phyloP scores from a whole-genome alignment of 2,888 invertebrate genomes.

The Apamea epomidion region DNA sequence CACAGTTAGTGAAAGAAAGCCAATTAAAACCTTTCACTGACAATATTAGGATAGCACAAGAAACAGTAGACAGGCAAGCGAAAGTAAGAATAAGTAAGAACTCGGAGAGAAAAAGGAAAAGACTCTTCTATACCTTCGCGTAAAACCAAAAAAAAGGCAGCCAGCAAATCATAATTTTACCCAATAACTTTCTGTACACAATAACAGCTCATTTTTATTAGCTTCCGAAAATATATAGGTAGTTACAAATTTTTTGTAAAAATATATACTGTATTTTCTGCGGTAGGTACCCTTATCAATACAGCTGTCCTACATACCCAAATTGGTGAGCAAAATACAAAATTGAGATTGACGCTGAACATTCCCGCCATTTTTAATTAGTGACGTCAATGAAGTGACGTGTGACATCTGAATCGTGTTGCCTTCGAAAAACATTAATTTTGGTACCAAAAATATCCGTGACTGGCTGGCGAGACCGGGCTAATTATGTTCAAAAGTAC shows the following conservation, averaged over 20 bases:
- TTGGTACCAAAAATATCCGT: slow-evolving; percentile 20
- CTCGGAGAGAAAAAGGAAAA: too few species aligned
- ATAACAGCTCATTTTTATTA: neutral
- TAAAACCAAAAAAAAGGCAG: neutral
- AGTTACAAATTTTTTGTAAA: neutral
- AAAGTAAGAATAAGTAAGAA: too few species aligned
- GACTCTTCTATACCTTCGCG: neutral
- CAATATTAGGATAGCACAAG: too few species aligned
- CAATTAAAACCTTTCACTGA: too few species aligned
- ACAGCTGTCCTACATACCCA: slow-evolving; percentile 31
- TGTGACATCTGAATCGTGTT: slow-evolving; percentile 33
- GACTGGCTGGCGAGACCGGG: neutral
- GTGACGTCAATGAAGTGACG: slow-evolving; percentile 46
- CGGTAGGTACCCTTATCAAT: slow-evolving; percentile 44
- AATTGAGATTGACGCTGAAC: slow-evolving; percentile 60
- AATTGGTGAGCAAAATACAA: slow-evolving; percentile 33
- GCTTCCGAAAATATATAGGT: slow-evolving; percentile 10
- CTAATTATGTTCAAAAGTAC: neutral
- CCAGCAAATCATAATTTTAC: neutral
- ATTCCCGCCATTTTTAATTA: slow-evolving; percentile 67
- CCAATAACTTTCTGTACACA: neutral
- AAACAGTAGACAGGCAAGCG: too few species aligned
- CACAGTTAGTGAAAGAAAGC: too few species aligned
- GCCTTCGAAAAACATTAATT: slow-evolving; percentile 30
- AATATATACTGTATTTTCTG: neutral